A percentile compares a stretch with the other conserved stretches of the same genome.
Evolutionary conservation across 2,888 invertebrate species (phyloP).

Genomic region (Caenorhabditis virilis): DNA sequence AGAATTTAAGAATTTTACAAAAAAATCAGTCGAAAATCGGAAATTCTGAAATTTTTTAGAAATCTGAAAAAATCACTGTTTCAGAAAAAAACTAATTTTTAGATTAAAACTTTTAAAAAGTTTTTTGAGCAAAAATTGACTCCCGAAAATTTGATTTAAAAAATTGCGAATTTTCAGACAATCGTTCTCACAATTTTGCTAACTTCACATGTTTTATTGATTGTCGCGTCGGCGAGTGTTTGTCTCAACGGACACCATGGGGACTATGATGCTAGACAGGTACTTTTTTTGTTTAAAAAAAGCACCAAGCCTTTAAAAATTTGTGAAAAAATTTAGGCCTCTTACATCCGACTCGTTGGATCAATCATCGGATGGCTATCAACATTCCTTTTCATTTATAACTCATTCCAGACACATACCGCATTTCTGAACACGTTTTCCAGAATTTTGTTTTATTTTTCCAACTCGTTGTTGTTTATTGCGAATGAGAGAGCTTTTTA

Average conservation of each 20-base stretch:
- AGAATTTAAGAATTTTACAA: too few species aligned
- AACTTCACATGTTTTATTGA: conserved; percentile 20
- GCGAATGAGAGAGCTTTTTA: conserved; percentile 41
- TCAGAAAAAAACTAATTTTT: too few species aligned
- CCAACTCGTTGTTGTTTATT: conserved; percentile 36
- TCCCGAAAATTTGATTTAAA: too few species aligned
- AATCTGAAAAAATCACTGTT: neutral
- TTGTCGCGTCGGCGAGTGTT: conserved; percentile 18
- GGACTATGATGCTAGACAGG: conserved; percentile 27
- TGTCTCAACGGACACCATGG: conserved; percentile 32
- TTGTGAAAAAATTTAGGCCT: conserved; percentile 15
- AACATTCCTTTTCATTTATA: conserved; percentile 25
- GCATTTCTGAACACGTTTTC: conserved; percentile 23
- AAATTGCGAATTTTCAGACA: conserved; percentile 1
- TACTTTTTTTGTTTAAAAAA: conserved; percentile 1
- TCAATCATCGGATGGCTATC: conserved; percentile 28
- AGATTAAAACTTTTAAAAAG: too few species aligned
- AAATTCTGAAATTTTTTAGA: neutral
- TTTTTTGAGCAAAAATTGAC: too few species aligned
- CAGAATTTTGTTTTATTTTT: conserved; percentile 29
- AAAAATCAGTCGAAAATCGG: too few species aligned
- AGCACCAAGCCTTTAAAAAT: neutral
- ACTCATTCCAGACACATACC: conserved; percentile 35
- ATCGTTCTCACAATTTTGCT: conserved; percentile 21
- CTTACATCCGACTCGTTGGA: conserved; percentile 19